Evolutionary conservation across 2,797 vertebrate species (phyloP), one percentile per base, ranked within the genome.

Genomic region (Chelidonichthys spinosus): DNA sequence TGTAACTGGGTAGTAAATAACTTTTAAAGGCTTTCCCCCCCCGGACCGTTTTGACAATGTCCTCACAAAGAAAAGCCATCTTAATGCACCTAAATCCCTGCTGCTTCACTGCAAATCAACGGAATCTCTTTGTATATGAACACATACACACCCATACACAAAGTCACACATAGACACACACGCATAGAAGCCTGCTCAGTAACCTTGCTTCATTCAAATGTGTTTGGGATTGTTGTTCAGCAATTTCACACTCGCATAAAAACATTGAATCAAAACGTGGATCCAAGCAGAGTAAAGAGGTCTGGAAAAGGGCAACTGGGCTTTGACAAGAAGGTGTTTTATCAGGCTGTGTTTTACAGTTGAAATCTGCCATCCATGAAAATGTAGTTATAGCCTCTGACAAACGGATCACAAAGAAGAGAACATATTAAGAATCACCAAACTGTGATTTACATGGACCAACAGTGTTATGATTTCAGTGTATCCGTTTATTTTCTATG

Each of bases 1-100:
- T 52, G 42, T 63, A 79, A 76, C 58, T 49, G 54, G 53, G 66
- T 25, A 18, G 68, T 86, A 84, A 81, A 85, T 85, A 56, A 37
- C n/a, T 14, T 83, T 80, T 77, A 79, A 60, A 43, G 63, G 35
- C 2, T 62, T 82, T 64, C 36, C 7, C 25, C 61, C 1, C 25
- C 61, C 1, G 11, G 59, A 76, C n/a, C 0, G 4, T 56, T 62
- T 68, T 42, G 69, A 86, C 78, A 81, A 7, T 18, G n/a, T 73
- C 52, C 50, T 66, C 63, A 74, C 67, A 76, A 59, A 52, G 46
- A 75, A 86, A 79, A 73, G 11, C 39, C 37, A 59, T 10, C 52
- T 52, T 59, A 68, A 78, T 78, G 53, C 61, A 72, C 60, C 58
- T 35, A 8, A 69, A 76, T 68, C 64, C 18, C 15, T n/a, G n/a